Conservation (phyloP, 1,140 invertebrate species). For the Drosophila hydei region DNA sequence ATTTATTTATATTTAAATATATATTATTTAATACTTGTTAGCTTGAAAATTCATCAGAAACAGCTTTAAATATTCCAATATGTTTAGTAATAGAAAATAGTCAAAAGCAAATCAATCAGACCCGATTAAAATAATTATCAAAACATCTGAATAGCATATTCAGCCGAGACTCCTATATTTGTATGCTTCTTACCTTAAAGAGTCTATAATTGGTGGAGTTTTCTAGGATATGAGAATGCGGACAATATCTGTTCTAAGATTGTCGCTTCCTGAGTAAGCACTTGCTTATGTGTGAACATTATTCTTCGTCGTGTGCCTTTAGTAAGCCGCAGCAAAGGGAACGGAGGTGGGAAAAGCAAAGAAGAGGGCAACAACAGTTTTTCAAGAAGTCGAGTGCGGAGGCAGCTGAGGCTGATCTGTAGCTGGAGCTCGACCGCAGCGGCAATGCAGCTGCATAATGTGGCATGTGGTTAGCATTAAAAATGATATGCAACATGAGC, state of each 20-base stretch:
- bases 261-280: conserved; percentile 56
- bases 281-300: conserved; percentile 78
- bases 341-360: not conserved
- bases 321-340: conserved; percentile 61
- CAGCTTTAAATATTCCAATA: too few relatives aligned
- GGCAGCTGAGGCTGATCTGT: conserved; percentile 9
- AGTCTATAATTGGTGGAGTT: not conserved
- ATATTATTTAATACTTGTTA: too few relatives aligned
- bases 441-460: conserved; percentile 79
- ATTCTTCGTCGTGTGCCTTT: conserved; percentile 73
- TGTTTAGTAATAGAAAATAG: too few relatives aligned
- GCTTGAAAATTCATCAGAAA: too few relatives aligned
- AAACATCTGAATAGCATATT: too few relatives aligned
- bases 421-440: conserved; percentile 56
- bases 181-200: too few relatives aligned
- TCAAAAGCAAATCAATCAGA: too few relatives aligned
- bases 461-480: conserved; percentile 80
- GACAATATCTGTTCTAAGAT: conserved; percentile 24
- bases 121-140: too few relatives aligned
- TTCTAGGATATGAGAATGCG: conserved; percentile 30
- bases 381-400: conserved; percentile 8
- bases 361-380: conserved; percentile 9
- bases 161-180: too few relatives aligned
- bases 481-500: conserved; percentile 79
- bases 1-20: too few relatives aligned